Evolutionary conservation across 2,797 vertebrate genomes (phyloP), one percentile per base, ranked within the genome.

Genomic region (Centroberyx gerrardi): DNA sequence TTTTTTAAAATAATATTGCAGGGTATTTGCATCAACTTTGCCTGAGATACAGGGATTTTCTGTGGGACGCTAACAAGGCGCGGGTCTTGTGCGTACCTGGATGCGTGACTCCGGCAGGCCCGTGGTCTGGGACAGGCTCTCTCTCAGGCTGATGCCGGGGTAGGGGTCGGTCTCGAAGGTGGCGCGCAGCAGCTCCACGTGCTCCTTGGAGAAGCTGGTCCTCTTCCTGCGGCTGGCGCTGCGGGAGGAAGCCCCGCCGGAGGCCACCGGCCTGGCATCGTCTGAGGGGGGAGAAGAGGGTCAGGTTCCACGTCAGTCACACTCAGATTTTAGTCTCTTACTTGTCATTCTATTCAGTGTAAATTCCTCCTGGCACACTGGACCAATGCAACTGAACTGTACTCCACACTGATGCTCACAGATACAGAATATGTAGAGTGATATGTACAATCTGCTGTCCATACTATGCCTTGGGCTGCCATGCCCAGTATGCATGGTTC

Each of bases 51-150:
- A 36, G 33, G 33, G 8, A 2, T 36, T 36, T 22, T 22, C 22
- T 22, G 22, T 22, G 22, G 22, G 22, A 22, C 22, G 22, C 22
- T 22, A 1, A 22, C 22, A 22, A 22, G 22, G 22, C 22, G 22
- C 22, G 22, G 22, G 22, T 22, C 22, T 8, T 38, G 13, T 64
- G 7, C 5, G n/a, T 89, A 96, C 95, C 93, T 96, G 95, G 36
- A 96, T 96, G 71, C 95, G 94, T 31, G 95, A 95, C 88, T 96
- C 94, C 0, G 94, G 95, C 36, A 96, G 90, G 60, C 95, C 95
- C 0, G 95, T 95, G 51, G 86, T 88, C 76, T 95, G 93, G 68
- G 94, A 95, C 49, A 96, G 92, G 64, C 49, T 94, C 82, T 96
- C 95, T 42, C 95, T 88, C 72, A 95, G 90, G 78, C 92, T 94